Base-by-base conservation (phyloP, 2,113 vertebrate genomes). In the Sialia sialis region DNA sequence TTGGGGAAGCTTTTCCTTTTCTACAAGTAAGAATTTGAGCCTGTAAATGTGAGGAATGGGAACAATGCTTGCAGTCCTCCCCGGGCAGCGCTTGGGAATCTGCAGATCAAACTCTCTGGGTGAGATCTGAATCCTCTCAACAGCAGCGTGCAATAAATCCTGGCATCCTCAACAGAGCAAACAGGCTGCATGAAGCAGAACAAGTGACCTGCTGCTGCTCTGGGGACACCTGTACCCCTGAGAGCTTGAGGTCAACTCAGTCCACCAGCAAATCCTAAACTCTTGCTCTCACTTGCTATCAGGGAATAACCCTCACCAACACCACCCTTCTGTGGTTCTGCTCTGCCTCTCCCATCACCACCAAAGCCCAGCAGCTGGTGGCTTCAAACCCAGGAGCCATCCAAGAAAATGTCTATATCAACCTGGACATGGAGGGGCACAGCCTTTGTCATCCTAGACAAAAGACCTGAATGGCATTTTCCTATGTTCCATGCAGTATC, bases 21-120 rank as follows among this genome's bases (percentile, higher is more conserved):
- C 84, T 87, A 91, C 62, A 34, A 89, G 89, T 74, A 77, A 63
- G 52, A 82, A 91, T 89, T 72, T 82, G 81, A 91, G 68, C 78
- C 82, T 52, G 70, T 55, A 73, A 93, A 84, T 79, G 84, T 68
- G 87, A 79, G 75, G 68, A 87, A 64, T 36, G 82, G 90, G 77
- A 91, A 73, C n/a, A 72, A 76, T 66, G 77, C 81, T 89, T 20
- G 17, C 85, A 78, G 39, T 34, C 75, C 78, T 95, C 69, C 59
- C 32, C 3, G 14, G 84, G 84, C 64, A 66, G 77, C n/a, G 13
- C 89, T 78, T 82, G 19, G 82, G 87, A 94, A 72, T 76, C 70
- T 43, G 18, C 63, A 41, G 85, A 81, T 86, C 62, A 60, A 27
- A 56, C 67, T 90, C 76, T 63, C 59, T 0, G 3, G 21, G 23